phyloP scores from a whole-genome alignment of 2,113 vertebrate species.

The Zootoca vivipara region DNA sequence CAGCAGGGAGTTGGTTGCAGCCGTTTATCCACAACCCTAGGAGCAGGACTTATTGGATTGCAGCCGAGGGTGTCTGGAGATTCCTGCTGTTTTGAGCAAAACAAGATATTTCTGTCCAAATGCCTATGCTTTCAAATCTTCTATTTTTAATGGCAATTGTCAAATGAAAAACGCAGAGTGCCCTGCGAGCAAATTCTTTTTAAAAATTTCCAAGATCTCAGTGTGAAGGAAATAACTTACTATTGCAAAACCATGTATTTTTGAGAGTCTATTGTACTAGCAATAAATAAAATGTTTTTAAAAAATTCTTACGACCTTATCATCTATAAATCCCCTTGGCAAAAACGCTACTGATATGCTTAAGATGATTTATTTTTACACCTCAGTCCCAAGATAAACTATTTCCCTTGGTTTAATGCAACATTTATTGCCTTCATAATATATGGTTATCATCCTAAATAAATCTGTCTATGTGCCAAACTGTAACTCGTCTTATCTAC shows the following conservation, averaged over 20 bases:
- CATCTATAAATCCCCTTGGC: constrained; percentile 49
- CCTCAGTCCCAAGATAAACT: constrained; percentile 19
- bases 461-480: constrained; percentile 30
- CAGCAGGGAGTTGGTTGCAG: no score
- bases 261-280: constrained; percentile 39
- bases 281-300: constrained; percentile 14
- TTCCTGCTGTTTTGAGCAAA: background rate
- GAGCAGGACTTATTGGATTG: no score
- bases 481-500: background rate
- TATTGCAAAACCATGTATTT: constrained; percentile 49
- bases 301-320: constrained; percentile 25
- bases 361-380: constrained; percentile 37
- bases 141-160: constrained; percentile 45
- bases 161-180: constrained; percentile 19
- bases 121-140: constrained; percentile 35
- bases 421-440: constrained; percentile 31
- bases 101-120: constrained; percentile 17
- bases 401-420: constrained; percentile 40
- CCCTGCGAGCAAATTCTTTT: constrained; percentile 46
- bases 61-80: background rate
- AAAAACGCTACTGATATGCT: constrained; percentile 45
- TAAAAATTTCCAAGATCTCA: constrained; percentile 48
- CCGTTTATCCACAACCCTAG: no score
- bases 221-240: constrained; percentile 52
- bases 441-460: constrained; percentile 28